Evolutionary conservation across 2,888 invertebrate genomes (phyloP), one percentile per base, ranked within the genome.

Genomic region (Chydorus sphaericus): DNA sequence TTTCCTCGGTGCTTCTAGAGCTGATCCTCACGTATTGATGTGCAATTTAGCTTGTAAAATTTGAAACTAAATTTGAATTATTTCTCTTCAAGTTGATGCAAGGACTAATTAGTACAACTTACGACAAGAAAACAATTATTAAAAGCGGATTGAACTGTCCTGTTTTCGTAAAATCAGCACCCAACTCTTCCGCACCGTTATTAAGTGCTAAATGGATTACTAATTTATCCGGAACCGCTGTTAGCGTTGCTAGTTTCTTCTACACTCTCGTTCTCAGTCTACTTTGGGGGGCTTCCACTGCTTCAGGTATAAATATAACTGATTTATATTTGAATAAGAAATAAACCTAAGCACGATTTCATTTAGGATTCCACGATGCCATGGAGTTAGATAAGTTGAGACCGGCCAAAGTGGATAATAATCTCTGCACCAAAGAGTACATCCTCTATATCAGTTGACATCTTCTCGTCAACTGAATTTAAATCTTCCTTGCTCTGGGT

Each of bases 1-100:
- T 14, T 55, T 55, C 23, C n/a, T 55, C 23, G 55, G 55, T 48
- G 48, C 55, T n/a, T 20, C 18, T 16, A 20, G 31, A 31, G 55
- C 33, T 10, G 55, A 55, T 36, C 49, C 55, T 18, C 38, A 55
- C 26, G 55, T 55, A n/a, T 26, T 16, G 28, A 3, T 11, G 28
- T 5, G 14, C 8, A 29, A 4, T n/a, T 37, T 53, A 8, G 14
- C 1, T 3, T 37, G 26, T 38, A n/a, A n/a, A 1, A 4, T 37
- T 38, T 38, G 3, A 3, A 18, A 20, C 10, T 31, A 23, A n/a
- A n/a, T 53, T 4, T 26, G 3, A 3, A 18, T 18, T 5, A 44
- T 26, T 2, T 23, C 28, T 44, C 10, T 8, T 23, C 14, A 6
- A 55, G 55, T 33, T 55, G 30, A 55, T 55, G 55, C 30, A 29